A percentile compares a stretch with the other conserved stretches of the same genome.
These are phyloP conservation scores for Zaprionus ghesquierei DNA, from an alignment of 1,140 invertebrate species.

Conservation along the genomic window DNA sequence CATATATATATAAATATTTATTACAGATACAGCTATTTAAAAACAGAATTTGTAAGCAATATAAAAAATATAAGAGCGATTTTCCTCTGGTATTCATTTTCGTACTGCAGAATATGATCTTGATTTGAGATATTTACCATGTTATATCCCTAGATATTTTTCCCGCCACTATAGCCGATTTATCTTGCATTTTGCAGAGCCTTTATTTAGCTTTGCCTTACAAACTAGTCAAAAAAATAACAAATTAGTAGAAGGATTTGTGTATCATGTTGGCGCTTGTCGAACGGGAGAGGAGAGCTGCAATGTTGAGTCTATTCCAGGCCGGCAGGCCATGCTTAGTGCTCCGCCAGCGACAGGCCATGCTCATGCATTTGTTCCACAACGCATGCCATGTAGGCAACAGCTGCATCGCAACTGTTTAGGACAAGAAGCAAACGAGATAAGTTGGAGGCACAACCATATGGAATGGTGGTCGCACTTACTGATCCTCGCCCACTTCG, in stretches of 20 bases:
- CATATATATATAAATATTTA: constrained; percentile 1
- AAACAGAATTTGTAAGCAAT: constrained; percentile 34
- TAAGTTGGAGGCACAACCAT: background rate
- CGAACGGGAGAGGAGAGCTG: background rate
- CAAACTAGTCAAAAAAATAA: constrained; percentile 5
- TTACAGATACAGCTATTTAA: constrained; percentile 16
- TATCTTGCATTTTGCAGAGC: background rate
- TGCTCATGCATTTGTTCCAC: constrained; percentile 57
- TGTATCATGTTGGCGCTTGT: constrained; percentile 45
- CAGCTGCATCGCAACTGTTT: constrained; percentile 57
- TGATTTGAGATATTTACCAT: background rate
- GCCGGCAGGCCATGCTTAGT: background rate
- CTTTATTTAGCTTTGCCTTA: background rate
- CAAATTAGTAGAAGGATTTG: background rate
- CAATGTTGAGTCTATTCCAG: background rate
- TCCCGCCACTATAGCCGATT: background rate
- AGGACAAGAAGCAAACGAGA: background rate
- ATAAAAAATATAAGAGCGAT: background rate
- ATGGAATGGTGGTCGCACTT: constrained; percentile 1
- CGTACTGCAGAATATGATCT: background rate
- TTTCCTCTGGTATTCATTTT: background rate
- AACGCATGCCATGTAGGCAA: constrained; percentile 49
- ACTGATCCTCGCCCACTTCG: constrained; percentile 67
- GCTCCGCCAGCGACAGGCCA: constrained; percentile 44
- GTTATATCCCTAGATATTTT: background rate